Base-by-base conservation (phyloP, 2,797 vertebrate genomes). In the Cyprinella venusta region DNA sequence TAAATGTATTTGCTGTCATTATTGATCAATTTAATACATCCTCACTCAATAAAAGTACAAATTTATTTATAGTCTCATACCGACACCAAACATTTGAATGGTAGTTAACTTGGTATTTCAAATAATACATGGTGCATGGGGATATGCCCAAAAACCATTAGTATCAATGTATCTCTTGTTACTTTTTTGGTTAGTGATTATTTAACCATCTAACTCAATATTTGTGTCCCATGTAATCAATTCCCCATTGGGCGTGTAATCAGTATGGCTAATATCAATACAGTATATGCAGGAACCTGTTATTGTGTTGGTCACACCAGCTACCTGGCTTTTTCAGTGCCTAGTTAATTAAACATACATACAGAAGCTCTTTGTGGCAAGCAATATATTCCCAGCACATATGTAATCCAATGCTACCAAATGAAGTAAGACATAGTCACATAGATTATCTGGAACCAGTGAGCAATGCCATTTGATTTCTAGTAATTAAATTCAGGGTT, bases 261-360 rank as follows among this genome's bases (percentile, higher is more conserved):
- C 63, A 68, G 24, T 40, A 52, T 26, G 18, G 18, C 61, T 54
- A 21, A 59, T 82, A 36, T 56, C 6, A 81, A 40, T 33, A 61
- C 24, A 59, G 40, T 64, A 69, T 80, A 80, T 67, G 64, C 24
- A 45, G 10, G 70, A 76, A 79, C 80, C 83, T 76, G 68, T 70
- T 50, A 83, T 69, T 83, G 59, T 70, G 36, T 67, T 21, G 78
- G 74, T 74, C 78, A 85, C 12, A 74, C 72, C 56, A 74, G 56
- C 71, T 74, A 69, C 54, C 52, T 79, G 69, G 18, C 59, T 71
- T 82, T 86, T 74, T 83, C 59, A 78, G 64, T 50, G 48, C n/a
- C 26, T 82, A 48, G 54, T 72, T 85, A 84, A 87, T 88, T 86
- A 82, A 85, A 85, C 87, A 82, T 65, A 84, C 83, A 80, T 82